These are phyloP conservation scores for Acleris cristana DNA, from an alignment of 2,888 invertebrate genomes.

Conservation along the genomic window DNA sequence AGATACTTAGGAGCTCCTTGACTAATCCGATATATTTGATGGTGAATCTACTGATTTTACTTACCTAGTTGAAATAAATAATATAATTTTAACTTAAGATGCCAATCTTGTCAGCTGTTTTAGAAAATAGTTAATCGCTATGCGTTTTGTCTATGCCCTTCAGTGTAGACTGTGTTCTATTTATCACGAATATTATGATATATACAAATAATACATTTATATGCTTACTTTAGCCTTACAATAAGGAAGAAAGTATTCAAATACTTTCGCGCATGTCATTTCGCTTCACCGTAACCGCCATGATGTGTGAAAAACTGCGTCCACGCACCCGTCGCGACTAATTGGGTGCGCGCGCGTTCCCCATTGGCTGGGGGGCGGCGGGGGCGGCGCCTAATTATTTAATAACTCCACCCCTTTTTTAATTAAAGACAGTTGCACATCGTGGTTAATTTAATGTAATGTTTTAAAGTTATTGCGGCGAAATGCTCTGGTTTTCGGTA, in stretches of 20 bases:
- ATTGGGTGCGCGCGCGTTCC: slow-evolving; percentile 67
- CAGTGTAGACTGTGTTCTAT: too few species aligned
- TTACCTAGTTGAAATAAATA: too few species aligned
- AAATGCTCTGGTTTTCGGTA: too few species aligned
- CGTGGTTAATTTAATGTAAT: slow-evolving; percentile 28
- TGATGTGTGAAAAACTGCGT: slow-evolving; percentile 65
- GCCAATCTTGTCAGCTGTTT: too few species aligned
- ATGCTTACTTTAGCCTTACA: neutral
- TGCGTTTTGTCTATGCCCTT: too few species aligned
- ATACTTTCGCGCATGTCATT: slow-evolving; percentile 9
- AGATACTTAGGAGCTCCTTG: too few species aligned
- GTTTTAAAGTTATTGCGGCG: neutral
- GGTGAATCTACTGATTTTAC: too few species aligned
- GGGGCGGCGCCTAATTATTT: slow-evolving; percentile 77
- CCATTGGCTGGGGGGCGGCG: slow-evolving; percentile 71
- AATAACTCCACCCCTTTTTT: slow-evolving; percentile 78
- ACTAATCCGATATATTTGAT: too few species aligned
- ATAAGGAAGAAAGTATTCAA: neutral
- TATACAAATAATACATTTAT: too few species aligned
- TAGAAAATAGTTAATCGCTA: too few species aligned
- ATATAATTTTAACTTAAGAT: too few species aligned
- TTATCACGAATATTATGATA: too few species aligned
- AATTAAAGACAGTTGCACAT: slow-evolving; percentile 60
- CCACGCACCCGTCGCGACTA: slow-evolving; percentile 62
- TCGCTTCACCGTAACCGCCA: slow-evolving; percentile 47